These are phyloP conservation scores for Lithophane socia DNA, from an alignment of 2,888 invertebrate genomes.

Conservation along the genomic window DNA sequence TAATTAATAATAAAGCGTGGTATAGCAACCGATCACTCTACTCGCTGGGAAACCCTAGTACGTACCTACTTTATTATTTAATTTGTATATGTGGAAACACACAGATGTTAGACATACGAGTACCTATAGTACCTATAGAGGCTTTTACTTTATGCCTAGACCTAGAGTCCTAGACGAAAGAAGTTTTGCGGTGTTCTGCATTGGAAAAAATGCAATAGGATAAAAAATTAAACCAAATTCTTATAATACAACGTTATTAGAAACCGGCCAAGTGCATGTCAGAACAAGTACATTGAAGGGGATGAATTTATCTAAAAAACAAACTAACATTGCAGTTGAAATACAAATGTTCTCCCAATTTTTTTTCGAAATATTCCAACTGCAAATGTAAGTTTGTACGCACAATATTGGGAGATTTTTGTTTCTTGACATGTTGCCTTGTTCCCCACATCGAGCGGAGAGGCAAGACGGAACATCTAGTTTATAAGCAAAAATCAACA, in stretches of 20 bases:
- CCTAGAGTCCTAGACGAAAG: too few relatives aligned
- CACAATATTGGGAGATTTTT: too few relatives aligned
- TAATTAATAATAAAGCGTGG: conserved; percentile 23
- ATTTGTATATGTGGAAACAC: conserved; percentile 3
- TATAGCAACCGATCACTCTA: conserved; percentile 18
- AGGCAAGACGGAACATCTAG: too few relatives aligned
- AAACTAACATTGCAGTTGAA: too few relatives aligned
- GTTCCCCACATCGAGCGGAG: too few relatives aligned
- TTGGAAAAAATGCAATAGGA: not conserved
- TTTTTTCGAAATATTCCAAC: too few relatives aligned
- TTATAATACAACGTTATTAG: not conserved
- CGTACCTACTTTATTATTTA: conserved; percentile 14
- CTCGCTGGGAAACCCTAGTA: conserved; percentile 50
- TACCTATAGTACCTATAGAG: not conserved
- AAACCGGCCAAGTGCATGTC: not conserved
- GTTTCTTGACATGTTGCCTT: too few relatives aligned
- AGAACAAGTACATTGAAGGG: too few relatives aligned
- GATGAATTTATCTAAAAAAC: too few relatives aligned
- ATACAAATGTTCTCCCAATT: too few relatives aligned
- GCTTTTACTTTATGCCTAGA: not conserved
- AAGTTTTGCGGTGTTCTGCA: not conserved
- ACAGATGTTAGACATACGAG: not conserved
- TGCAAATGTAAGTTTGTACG: too few relatives aligned
- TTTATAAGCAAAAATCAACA: too few relatives aligned
- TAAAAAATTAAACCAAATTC: not conserved